Evolutionary conservation across 2,113 vertebrate genomes (phyloP).

Genomic region (Pseudolaguvia tuberculata): DNA sequence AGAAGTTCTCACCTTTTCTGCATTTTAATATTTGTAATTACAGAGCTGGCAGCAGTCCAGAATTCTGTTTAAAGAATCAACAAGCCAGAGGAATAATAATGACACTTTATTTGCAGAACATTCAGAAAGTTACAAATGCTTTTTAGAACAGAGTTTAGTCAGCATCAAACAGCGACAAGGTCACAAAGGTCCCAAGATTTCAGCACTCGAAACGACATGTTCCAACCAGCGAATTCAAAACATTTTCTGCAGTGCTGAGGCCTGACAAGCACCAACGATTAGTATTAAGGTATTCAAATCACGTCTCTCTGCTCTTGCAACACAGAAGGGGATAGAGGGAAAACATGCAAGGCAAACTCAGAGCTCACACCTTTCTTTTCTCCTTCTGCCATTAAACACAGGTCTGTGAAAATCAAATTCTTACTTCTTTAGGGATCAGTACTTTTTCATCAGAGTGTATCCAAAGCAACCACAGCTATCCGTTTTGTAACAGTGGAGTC

Average conservation of each 20-base stretch:
- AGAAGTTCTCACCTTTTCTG: constrained; percentile 51
- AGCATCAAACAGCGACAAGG: background rate
- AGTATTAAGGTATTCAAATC: constrained; percentile 28
- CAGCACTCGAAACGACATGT: constrained; percentile 4
- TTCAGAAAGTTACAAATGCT: background rate
- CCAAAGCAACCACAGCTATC: background rate
- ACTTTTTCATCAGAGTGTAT: background rate
- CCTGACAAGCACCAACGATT: constrained; percentile 21
- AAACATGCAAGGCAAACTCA: background rate
- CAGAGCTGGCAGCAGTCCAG: constrained; percentile 64
- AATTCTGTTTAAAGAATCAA: constrained; percentile 54
- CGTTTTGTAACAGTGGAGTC: background rate
- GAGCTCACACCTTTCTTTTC: background rate
- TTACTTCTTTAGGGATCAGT: background rate
- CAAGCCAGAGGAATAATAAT: constrained; percentile 66
- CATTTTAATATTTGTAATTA: constrained; percentile 62
- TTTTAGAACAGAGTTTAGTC: constrained; percentile 17
- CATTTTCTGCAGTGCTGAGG: constrained; percentile 4
- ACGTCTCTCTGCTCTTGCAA: constrained; percentile 13
- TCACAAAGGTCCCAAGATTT: constrained; percentile 34
- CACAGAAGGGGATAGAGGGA: background rate
- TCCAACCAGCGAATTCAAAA: constrained; percentile 46
- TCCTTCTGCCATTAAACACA: background rate
- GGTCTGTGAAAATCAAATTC: background rate
- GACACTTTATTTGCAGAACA: constrained; percentile 14